phyloP scores from a whole-genome alignment of 2,797 vertebrate genomes.

The Myoxocephalus aenaeus region DNA sequence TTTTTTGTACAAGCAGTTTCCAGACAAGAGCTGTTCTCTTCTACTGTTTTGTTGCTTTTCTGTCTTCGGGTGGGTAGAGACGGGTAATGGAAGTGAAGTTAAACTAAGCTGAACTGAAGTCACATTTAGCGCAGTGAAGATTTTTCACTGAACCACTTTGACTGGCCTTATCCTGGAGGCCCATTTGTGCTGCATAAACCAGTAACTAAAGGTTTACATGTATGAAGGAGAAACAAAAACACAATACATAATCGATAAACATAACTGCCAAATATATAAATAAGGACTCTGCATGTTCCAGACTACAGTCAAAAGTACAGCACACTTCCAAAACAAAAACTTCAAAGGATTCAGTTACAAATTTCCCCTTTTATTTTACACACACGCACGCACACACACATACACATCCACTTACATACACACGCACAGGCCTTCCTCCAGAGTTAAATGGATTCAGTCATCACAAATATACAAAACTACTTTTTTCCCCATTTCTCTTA shows the following conservation, averaged over 20 bases:
- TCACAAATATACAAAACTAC: slow-evolving; percentile 40
- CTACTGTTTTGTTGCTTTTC: not conserved
- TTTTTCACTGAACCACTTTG: not conserved
- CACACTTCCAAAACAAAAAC: slow-evolving; percentile 57
- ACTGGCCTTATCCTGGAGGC: not conserved
- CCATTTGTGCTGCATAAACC: not conserved
- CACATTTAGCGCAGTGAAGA: not conserved
- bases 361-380: not conserved
- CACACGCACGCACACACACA: not conserved
- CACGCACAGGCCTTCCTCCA: slow-evolving; percentile 1
- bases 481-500: slow-evolving; percentile 26
- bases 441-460: slow-evolving; percentile 37
- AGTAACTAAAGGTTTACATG: not conserved
- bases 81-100: not conserved
- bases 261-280: slow-evolving; percentile 13
- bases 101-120: not conserved
- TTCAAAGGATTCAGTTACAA: slow-evolving; percentile 29
- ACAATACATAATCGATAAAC: not conserved
- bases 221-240: not conserved
- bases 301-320: slow-evolving; percentile 33
- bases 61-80: not conserved
- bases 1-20: not conserved
- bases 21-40: not conserved
- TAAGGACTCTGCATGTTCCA: slow-evolving; percentile 11
- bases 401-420: not conserved